Evolutionary conservation across 2,888 invertebrate species (phyloP).

Genomic region (Drosophila villosipedis): DNA sequence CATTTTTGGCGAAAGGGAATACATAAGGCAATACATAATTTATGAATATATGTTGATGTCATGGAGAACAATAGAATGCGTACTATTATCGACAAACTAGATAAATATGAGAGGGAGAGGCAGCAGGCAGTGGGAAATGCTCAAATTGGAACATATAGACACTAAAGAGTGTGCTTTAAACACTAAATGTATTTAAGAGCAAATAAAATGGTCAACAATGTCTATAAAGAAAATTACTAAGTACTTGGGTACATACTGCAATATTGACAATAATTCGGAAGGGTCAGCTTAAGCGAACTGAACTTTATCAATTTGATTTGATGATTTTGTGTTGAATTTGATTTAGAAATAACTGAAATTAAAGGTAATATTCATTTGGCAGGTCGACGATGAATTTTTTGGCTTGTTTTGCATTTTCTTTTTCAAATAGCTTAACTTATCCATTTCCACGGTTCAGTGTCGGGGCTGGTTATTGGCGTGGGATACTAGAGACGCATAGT

Average conservation of each 20-base stretch:
- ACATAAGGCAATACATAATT: neutral
- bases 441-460: constrained; percentile 96
- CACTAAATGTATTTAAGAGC: constrained; percentile 1
- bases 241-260: constrained; percentile 25
- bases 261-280: constrained; percentile 10
- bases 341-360: constrained; percentile 31
- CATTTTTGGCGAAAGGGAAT: neutral
- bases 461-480: constrained; percentile 95
- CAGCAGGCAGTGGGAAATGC: constrained; percentile 13
- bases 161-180: constrained; percentile 3
- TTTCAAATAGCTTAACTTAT: constrained; percentile 86
- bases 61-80: neutral
- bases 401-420: constrained; percentile 86
- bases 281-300: constrained; percentile 42
- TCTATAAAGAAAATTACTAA: constrained; percentile 12
- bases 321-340: constrained; percentile 29
- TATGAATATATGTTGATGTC: neutral
- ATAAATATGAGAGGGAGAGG: neutral
- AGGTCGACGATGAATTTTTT: constrained; percentile 25
- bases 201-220: constrained; percentile 16
- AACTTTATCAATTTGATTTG: constrained; percentile 25
- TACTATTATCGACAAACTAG: neutral
- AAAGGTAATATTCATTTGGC: constrained; percentile 19
- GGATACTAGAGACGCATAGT: constrained; percentile 88
- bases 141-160: neutral